These are phyloP conservation scores for Lucinisca nassula DNA, from an alignment of 2,888 invertebrate genomes.

Conservation along the genomic window DNA sequence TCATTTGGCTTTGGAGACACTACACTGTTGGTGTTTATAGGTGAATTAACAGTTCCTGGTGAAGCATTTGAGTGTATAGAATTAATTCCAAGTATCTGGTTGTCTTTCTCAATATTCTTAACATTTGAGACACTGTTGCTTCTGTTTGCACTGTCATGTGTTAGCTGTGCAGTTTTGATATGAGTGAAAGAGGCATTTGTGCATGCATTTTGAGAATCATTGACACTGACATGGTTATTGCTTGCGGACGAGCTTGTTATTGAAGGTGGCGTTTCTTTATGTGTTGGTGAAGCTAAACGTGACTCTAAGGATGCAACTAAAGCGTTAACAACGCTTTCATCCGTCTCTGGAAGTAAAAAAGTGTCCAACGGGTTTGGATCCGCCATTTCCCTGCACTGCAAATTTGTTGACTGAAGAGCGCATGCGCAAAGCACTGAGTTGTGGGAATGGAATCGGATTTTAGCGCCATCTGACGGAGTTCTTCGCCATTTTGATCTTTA, in stretches of 20 bases:
- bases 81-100: conserved; percentile 83
- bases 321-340: conserved; percentile 96
- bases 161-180: conserved; percentile 73
- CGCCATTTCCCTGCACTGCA: conserved; percentile 94
- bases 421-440: conserved; percentile 89
- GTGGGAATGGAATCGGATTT: conserved; percentile 75
- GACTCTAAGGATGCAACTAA: conserved; percentile 95
- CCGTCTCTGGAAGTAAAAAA: conserved; percentile 96
- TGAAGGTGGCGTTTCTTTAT: conserved; percentile 90
- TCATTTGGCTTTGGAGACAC: conserved; percentile 71
- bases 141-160: conserved; percentile 73
- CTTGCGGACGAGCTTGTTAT: conserved; percentile 91
- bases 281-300: conserved; percentile 93
- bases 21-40: conserved; percentile 66
- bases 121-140: conserved; percentile 61
- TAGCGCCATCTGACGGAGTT: conserved; percentile 81
- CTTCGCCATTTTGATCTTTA: conserved; percentile 82
- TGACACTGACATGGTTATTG: conserved; percentile 89
- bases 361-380: conserved; percentile 97
- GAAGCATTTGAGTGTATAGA: conserved; percentile 80
- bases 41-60: conserved; percentile 63
- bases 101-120: conserved; percentile 73
- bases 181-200: conserved; percentile 73
- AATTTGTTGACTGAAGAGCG: conserved; percentile 91
- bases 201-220: conserved; percentile 68